A percentile compares a stretch with the other conserved stretches of the same genome.
Evolutionary conservation across 1,140 invertebrate species (phyloP).

Genomic region (Hormaphis cornu): DNA sequence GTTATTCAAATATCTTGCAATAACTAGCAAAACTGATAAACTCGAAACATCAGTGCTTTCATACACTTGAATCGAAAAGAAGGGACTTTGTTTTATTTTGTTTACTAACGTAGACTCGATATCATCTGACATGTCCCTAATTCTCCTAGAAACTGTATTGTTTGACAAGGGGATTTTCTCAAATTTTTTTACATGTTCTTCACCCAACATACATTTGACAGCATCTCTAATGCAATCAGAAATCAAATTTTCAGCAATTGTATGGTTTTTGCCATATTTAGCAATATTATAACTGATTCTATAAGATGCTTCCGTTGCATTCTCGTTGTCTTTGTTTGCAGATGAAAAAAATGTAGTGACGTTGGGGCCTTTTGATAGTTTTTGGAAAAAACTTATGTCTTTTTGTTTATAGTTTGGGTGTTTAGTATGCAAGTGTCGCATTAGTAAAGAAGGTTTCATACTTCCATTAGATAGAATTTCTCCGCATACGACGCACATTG

Average conservation of each 20-base stretch:
- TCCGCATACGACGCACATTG: no score
- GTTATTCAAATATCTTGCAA: slow-evolving; percentile 20
- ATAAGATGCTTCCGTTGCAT: background rate
- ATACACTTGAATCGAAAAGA: slow-evolving; percentile 29
- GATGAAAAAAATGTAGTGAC: no score
- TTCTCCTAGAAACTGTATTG: slow-evolving; percentile 32
- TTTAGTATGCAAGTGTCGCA: no score
- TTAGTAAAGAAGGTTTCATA: no score
- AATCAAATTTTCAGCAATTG: slow-evolving; percentile 36
- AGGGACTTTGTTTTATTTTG: slow-evolving; percentile 32
- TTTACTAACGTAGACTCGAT: slow-evolving; percentile 33
- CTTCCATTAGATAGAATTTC: no score
- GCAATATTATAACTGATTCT: slow-evolving; percentile 27
- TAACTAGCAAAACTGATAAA: background rate
- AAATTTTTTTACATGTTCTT: slow-evolving; percentile 33
- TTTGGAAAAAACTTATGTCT: no score
- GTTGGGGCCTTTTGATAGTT: no score
- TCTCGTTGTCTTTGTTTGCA: background rate
- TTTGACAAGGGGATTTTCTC: slow-evolving; percentile 34
- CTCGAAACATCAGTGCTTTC: slow-evolving; percentile 18
- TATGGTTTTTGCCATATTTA: slow-evolving; percentile 15
- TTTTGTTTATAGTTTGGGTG: no score
- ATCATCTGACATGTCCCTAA: slow-evolving; percentile 32
- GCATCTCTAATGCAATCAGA: slow-evolving; percentile 33
- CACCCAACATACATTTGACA: slow-evolving; percentile 5